Percentiles rank a stretch among this genome's conserved stretches.
Conservation (phyloP, 2,888 invertebrate species). For the Notocelia uddmanniana region DNA sequence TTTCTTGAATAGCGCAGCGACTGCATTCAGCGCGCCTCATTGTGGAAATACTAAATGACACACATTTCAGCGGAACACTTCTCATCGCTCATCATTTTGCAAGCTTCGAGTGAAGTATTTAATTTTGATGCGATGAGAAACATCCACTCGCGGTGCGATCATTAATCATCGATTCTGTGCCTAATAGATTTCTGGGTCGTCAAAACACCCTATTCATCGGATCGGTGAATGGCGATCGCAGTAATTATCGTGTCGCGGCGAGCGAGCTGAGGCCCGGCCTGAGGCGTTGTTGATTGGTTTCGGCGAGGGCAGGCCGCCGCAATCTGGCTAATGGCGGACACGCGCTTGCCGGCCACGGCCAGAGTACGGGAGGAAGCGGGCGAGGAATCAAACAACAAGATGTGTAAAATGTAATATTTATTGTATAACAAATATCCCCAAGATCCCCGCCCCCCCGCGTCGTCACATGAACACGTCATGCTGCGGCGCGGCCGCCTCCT, state of each 20-base stretch:
- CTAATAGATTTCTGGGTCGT: slow-evolving; percentile 38
- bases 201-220: slow-evolving; percentile 32
- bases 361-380: neutral
- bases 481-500: slow-evolving; percentile 87
- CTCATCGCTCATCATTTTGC: slow-evolving; percentile 19
- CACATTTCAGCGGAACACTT: slow-evolving; percentile 37
- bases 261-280: neutral
- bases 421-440: slow-evolving; percentile 72
- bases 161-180: slow-evolving; percentile 33
- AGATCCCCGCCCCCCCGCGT: slow-evolving; percentile 52
- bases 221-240: slow-evolving; percentile 18
- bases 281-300: slow-evolving; percentile 11
- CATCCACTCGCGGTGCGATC: slow-evolving; percentile 3
- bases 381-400: slow-evolving; percentile 15
- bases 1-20: slow-evolving; percentile 38
- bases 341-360: neutral
- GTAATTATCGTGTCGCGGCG: slow-evolving; percentile 29
- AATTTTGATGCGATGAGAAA: slow-evolving; percentile 21
- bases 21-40: slow-evolving; percentile 40
- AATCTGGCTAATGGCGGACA: slow-evolving; percentile 13
- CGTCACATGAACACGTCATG: slow-evolving; percentile 94
- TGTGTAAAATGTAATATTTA: slow-evolving; percentile 59
- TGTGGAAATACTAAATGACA: slow-evolving; percentile 42
- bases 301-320: slow-evolving; percentile 10
- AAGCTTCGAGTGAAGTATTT: slow-evolving; percentile 29